Conservation (phyloP, 2,113 vertebrate genomes). For the Hystrix cristata region DNA sequence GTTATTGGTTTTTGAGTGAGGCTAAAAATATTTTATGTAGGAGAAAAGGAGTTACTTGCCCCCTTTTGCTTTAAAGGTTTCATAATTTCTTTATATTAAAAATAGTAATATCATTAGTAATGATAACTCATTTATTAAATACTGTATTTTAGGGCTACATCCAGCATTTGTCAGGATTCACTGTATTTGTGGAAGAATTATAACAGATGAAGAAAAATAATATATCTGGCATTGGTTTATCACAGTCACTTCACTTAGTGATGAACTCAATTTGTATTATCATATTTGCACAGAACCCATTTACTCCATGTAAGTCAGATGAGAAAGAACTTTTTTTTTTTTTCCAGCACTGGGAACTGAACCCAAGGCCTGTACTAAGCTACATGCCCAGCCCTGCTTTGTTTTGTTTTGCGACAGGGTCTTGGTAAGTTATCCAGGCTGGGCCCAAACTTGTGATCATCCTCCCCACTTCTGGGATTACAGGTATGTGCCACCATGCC, state of each 20-base stretch:
- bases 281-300: not conserved
- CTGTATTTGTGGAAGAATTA: not conserved
- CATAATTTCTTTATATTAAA: constrained; percentile 25
- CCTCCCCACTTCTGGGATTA: not conserved
- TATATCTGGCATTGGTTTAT: not conserved
- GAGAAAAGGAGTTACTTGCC: not conserved
- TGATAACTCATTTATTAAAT: constrained; percentile 28
- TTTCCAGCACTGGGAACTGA: not conserved
- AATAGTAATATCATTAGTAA: not conserved
- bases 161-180: not conserved
- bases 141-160: not conserved
- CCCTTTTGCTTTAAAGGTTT: constrained; percentile 18
- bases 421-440: not conserved
- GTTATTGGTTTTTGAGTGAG: constrained; percentile 32
- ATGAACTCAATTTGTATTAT: not conserved
- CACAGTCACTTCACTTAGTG: not conserved
- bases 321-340: not conserved
- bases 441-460: not conserved
- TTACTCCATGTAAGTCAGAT: not conserved
- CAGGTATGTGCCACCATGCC: not conserved
- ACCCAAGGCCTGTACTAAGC: not conserved
- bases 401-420: not conserved
- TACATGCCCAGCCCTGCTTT: not conserved
- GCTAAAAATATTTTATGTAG: not conserved
- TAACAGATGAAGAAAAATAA: constrained; percentile 40